Evolutionary conservation across 2,888 invertebrate genomes (phyloP), one percentile per base, ranked within the genome.

Genomic region (Sesia apiformis): DNA sequence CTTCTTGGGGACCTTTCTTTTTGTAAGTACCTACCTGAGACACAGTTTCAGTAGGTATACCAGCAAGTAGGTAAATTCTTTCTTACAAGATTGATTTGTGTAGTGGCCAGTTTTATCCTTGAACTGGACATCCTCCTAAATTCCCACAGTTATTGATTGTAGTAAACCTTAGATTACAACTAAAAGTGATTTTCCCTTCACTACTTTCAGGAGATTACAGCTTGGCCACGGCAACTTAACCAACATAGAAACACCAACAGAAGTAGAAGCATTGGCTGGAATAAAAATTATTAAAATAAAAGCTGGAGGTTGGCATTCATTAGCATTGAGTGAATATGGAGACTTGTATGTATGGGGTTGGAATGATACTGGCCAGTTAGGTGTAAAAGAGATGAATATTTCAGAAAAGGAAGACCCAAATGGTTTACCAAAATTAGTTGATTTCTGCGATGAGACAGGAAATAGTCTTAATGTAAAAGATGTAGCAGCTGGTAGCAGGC

Each of bases 281-380:
- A 87, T 97, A 38, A 91, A 91, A 70, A 92, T 97, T 55, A 78
- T 81, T 0, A 86, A 91, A 68, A 93, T 97, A 54, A 91, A 93
- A 52, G 93, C 95, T 46, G 96, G 96, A 4, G 96, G 96, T 5
- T 98, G 97, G 97, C 97, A 97, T 77, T 94, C 93, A 54, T 91
- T 94, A 53, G 96, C 94, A 5, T 75, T 97, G 4, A 96, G 95
- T 63, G 90, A 92, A 67, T 91, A 91, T 76, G 97, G 96, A 7
- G 97, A 97, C 75, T 70, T 97, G 0, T 98, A 97, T 73, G 90
- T 92, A 3, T 98, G 98, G 97, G 98, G 98, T 4, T 97, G 95
- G 94, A 98, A 98, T 81, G 93, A 94, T 59, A 92, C 92, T 67
- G 97, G 97, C 0, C 97, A 98, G 78, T 81, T 98, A 8, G 97